Evolutionary conservation across 2,888 invertebrate genomes (phyloP), one percentile per base, ranked within the genome.

Genomic region (Leptarthrus brevirostris): DNA sequence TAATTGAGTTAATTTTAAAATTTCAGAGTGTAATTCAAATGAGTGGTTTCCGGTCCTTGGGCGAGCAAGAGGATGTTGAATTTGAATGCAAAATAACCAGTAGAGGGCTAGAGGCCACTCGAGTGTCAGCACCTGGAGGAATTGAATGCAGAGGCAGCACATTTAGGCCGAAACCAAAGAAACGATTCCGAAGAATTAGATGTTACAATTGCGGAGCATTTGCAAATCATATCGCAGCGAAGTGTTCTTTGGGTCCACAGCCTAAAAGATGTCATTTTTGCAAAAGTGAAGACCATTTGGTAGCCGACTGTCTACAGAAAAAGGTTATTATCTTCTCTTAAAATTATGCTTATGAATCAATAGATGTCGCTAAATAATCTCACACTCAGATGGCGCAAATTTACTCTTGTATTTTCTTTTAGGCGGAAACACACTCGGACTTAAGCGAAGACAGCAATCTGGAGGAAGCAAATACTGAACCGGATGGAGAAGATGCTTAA

Each of bases 131-230:
- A 0, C 91, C 91, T 0, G 90, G 90, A 34, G 91, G 92, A 24
- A 86, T 88, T 5, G 93, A 94, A 82, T 95, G 95, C 82, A 81
- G 90, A 80, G 96, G 96, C 61, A 94, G 94, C 30, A 92, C 93
- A 80, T 88, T 93, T 77, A 87, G 94, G 78, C 95, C 95, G 4
- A 88, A 91, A 79, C 89, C 92, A 58, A 92, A 93, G 84, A 94
- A 93, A 86, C 90, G 93, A 79, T 92, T 91, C 86, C 89, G 93
- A 79, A 94, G 95, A 88, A 92, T 95, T 83, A 91, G 95, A 82
- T 96, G 96, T 86, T 96, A 95, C 85, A 96, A 96, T 84, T 96
- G 96, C 81, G 95, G 96, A 3, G 94, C 95, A 84, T 95, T 95
- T 82, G 93, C 94, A 61, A 95, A 95, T 85, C 96, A 96, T 86